Evolutionary conservation across 2,113 vertebrate species (phyloP).

Genomic region (Prunella fulvescens): DNA sequence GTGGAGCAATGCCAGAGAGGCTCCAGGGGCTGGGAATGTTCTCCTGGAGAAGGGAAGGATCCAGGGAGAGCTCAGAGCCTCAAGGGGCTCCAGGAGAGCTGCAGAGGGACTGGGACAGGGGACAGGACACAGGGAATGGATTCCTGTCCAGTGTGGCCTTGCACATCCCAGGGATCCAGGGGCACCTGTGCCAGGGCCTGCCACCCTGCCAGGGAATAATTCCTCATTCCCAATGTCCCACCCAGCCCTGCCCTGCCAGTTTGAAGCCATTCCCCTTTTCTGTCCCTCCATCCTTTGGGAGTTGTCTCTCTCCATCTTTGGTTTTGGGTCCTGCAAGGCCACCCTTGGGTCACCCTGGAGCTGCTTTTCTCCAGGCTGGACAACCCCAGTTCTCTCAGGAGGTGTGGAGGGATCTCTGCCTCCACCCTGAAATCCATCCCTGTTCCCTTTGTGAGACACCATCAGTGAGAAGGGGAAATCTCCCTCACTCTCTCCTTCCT

Average conservation of each 20-base stretch:
- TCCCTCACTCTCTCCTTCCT: not conserved
- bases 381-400: not conserved
- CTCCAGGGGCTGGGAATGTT: not conserved
- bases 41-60: not conserved
- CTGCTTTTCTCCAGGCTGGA: not conserved
- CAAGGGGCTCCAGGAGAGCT: not conserved
- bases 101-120: not conserved
- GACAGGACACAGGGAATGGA: not conserved
- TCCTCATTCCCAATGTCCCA: accelerated
- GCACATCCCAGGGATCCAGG: not conserved
- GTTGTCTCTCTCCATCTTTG: not conserved
- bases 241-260: not conserved
- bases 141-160: not conserved
- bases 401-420: not conserved
- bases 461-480: not conserved
- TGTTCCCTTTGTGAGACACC: not conserved
- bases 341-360: not conserved
- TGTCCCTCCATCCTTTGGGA: not conserved
- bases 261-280: accelerated
- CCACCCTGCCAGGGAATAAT: not conserved
- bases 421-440: not conserved
- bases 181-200: not conserved
- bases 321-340: not conserved
- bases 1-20: not conserved
- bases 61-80: not conserved